Evolutionary conservation across 2,113 vertebrate genomes (phyloP).

Genomic region (Sapayoa aenigma): DNA sequence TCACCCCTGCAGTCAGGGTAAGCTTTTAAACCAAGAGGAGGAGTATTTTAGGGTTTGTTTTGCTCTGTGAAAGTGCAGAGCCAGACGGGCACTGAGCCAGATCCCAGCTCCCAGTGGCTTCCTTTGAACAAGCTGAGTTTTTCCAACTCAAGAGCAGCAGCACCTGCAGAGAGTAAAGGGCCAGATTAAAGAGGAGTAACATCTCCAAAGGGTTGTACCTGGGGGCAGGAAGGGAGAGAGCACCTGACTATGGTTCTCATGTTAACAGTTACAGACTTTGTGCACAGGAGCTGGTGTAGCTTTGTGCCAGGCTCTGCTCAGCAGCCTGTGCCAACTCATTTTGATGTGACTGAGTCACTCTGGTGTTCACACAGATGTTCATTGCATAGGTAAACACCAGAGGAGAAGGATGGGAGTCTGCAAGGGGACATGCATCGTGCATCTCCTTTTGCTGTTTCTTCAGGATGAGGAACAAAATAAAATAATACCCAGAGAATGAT

Average conservation of each 20-base stretch:
- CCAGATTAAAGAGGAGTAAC: neutral
- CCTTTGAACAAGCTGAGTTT: neutral
- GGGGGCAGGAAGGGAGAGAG: neutral
- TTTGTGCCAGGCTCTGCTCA: neutral
- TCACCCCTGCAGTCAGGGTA: neutral
- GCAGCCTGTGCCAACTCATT: neutral
- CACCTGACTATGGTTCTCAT: neutral
- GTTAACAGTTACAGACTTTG: neutral
- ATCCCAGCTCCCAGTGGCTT: neutral
- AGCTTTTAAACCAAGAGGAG: neutral
- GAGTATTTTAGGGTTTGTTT: neutral
- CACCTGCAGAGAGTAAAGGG: neutral
- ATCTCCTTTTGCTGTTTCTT: neutral
- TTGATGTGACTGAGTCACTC: neutral
- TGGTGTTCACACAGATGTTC: neutral
- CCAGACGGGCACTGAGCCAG: accelerated
- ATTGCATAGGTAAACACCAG: neutral
- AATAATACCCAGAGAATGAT: neutral
- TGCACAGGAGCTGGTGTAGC: neutral
- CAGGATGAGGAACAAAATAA: neutral
- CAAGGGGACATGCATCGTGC: neutral
- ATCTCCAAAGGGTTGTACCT: neutral
- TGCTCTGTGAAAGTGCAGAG: neutral
- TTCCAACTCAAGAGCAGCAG: constrained; percentile 16
- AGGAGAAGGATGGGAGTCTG: neutral